These are phyloP conservation scores for Lathronympha strigana DNA, from an alignment of 2,888 invertebrate species.

Conservation along the genomic window DNA sequence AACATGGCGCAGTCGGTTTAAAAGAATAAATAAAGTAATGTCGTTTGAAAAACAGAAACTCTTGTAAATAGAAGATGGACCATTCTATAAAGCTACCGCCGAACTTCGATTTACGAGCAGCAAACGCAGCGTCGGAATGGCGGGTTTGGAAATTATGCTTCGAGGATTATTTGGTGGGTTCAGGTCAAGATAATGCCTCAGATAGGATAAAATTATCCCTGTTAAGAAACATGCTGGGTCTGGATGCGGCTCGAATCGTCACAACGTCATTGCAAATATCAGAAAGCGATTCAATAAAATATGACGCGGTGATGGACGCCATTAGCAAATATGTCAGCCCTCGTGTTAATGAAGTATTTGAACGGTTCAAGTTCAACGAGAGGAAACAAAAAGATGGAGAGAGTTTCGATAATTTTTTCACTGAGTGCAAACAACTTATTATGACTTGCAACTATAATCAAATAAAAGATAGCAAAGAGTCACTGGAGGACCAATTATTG, in stretches of 20 bases:
- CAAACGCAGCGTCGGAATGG: constrained; percentile 8
- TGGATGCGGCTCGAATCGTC: constrained; percentile 3
- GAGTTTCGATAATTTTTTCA: constrained; percentile 17
- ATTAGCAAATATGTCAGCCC: constrained; percentile 11
- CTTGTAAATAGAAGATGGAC: too few relatives aligned
- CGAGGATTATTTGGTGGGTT: too few relatives aligned
- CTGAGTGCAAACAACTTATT: neutral
- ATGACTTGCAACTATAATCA: constrained; percentile 2
- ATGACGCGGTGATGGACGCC: neutral
- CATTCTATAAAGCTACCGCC: neutral
- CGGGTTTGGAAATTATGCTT: neutral
- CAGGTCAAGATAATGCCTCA: too few relatives aligned
- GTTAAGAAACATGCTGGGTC: neutral
- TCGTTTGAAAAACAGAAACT: too few relatives aligned
- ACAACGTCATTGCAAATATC: neutral
- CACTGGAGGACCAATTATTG: constrained; percentile 15
- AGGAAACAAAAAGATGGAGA: constrained; percentile 8
- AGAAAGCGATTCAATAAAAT: too few relatives aligned
- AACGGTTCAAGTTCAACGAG: constrained; percentile 11
- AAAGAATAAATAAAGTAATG: neutral
- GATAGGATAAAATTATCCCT: neutral
- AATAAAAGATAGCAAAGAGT: neutral
- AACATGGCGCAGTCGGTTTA: constrained; percentile 3
- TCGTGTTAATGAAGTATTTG: constrained; percentile 1
- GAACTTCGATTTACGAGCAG: neutral